Base-by-base conservation (phyloP, 2,888 invertebrate genomes). In the Apotomis betuletana region DNA sequence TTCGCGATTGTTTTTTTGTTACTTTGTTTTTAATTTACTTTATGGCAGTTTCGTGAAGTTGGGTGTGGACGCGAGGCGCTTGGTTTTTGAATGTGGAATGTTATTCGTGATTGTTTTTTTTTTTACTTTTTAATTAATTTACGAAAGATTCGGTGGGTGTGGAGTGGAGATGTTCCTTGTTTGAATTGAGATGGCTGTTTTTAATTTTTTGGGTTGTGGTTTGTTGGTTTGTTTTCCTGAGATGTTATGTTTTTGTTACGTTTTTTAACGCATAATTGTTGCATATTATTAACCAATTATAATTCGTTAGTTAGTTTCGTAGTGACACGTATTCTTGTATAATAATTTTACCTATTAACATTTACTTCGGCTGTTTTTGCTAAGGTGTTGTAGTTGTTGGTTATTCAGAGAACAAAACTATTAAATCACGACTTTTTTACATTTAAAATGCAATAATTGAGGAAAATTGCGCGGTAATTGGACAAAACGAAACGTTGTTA, bases 131-230 rank as follows among this genome's bases (percentile, higher is more conserved):
- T 27, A 49, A 36, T 62, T 64, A 44, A 8, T 6, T 54, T 10
- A 12, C 15, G 64, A 12, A 1, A 13, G 13, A 27, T 27, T 5
- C 10, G 38, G 41, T 62, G 51, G n/a, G 36, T 38, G 36, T 44
- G 74, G 65, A 41, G 36, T 44, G 74, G 65, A 41, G 41, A 41
- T 70, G 67, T 70, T 60, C 63, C 71, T 71, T 71, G 70, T 70
- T 76, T 73, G 69, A 73, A 70, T 63, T 72, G 36, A 63, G 72
- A 72, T 55, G 57, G 36, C 44, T 67, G 67, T 51, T 57, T 46
- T 54, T 55, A 41, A 36, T 36, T 58, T 55, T 27, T 70, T 67
- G 67, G 49, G 27, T 27, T 41, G 27, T 61, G 27, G 55, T 69
- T 27, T 27, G 27, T 27, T 27, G 27, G 12, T 62, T 69, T 41